phyloP scores from a whole-genome alignment of 2,797 vertebrate genomes.

The Sebastiscus tertius region DNA sequence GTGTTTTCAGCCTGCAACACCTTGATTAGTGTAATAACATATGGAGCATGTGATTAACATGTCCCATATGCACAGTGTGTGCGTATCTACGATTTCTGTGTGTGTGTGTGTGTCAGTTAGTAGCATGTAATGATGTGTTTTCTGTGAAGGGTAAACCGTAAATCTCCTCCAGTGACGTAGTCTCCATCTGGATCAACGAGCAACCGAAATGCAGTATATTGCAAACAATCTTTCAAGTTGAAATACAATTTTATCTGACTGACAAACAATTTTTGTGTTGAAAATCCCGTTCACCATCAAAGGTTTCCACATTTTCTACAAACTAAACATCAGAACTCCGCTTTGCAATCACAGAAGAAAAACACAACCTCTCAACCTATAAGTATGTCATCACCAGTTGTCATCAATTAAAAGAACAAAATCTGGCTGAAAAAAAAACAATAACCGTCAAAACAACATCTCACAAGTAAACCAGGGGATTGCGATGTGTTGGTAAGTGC shows the following conservation, averaged over 20 bases:
- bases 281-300: background rate
- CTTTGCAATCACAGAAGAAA: too few species aligned
- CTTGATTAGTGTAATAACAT: slow-evolving; percentile 20
- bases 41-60: background rate
- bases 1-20: slow-evolving; percentile 29
- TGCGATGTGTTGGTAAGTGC: background rate
- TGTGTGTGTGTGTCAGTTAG: background rate
- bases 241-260: background rate
- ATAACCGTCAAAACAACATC: too few species aligned
- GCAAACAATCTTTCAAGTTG: background rate
- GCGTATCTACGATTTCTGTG: background rate
- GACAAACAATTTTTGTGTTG: background rate
- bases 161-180: background rate
- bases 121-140: background rate
- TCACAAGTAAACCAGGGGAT: background rate
- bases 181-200: background rate
- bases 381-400: too few species aligned
- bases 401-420: too few species aligned
- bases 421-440: too few species aligned
- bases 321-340: background rate
- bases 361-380: too few species aligned
- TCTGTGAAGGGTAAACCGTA: background rate
- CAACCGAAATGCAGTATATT: background rate
- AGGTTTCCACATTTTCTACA: background rate
- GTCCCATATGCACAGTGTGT: background rate